Base-by-base conservation (phyloP, 2,888 invertebrate genomes). In the Anoncus sp. region DNA sequence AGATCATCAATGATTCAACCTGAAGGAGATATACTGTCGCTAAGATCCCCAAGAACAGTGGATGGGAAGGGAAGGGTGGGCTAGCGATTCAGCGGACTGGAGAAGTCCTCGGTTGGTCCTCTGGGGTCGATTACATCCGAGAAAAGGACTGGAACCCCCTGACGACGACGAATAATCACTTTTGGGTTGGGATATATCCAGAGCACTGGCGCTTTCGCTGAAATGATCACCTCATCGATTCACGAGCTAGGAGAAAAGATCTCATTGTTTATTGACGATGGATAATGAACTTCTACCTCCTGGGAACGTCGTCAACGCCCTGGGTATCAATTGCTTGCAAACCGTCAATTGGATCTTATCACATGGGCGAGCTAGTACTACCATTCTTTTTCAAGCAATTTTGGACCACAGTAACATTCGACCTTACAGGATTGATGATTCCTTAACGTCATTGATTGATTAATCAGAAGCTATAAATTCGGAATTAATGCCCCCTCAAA, bases 111-210 rank as follows among this genome's bases (percentile, higher is more conserved):
- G 18, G 51, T 38, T 55, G 72, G 81, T 89, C 89, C 89, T 88
- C 80, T 82, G 88, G 90, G 90, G 84, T 89, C 90, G 86, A 90
- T 90, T 89, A 86, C 86, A 83, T n/a, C 82, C 67, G 76, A 72
- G 72, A 82, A 85, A 86, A 82, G 84, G 85, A 82, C 85, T 43
- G 24, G 27, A 57, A 22, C 45, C 7, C 31, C 5, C 6, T 2
- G 16, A 84, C 84, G 83, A n/a, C 85, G 83, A 84, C 88, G 87
- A 90, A 90, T 90, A 90, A 90, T 90, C 90, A 89, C 90, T 90
- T 87, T 88, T 77, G 76, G 72, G 79, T 78, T 70, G 76, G 77
- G n/a, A n/a, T n/a, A n/a, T 49, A 77, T 62, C 71, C 71, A 62
- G 51, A 24, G 16, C 27, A 18, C 6, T 2, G 7, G 10, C 18